Evolutionary conservation across 64 coral and sea anemone species (phyloP), one percentile per base, ranked within the genome.

Genomic region (Stylophora pistillata): DNA sequence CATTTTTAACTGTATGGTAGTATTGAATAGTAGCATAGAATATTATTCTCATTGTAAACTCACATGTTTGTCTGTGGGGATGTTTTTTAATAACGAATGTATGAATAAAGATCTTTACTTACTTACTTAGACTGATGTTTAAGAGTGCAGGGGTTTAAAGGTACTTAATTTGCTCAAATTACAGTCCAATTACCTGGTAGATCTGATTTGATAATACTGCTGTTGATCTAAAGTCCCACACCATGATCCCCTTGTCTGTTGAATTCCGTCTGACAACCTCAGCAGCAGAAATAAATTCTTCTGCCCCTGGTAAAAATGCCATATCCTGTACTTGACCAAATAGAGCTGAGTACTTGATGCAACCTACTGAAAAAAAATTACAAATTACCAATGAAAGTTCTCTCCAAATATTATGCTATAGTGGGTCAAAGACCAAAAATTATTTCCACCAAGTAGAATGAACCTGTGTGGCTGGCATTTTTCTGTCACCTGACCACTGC

Each of bases 281-380:
- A 73, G 97, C 80, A 70, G 97, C 97, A 78, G 97, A 99, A 88
- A 99, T 41, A 79, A 99, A 99, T 57, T 95, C 87, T 84, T 99
- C 81, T 63, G 93, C 90, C 73, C 85, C 88, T 28, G 93, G 93
- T 41, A 95, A 85, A 74, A 99, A 99, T 1, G 84, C 83, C 1
- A 99, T 53, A 62, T 95, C 97, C 47, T 99, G 97, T 54, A 99
- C 93, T 90, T 99, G 90, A n/a, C 97, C 97, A 93, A 99, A 99
- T 23, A 79, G 78, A 25, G 91, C 90, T 83, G 92, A 88, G 61
- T 95, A 99, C 55, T 91, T 74, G 92, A 88, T 84, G 94, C 28
- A 17, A 94, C 37, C 95, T 98, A 83, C 70, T 30, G 2, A 70
- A n/a, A 53, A 84, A 84, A 84, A 55, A 66, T n/a, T n/a, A n/a